Evolutionary conservation across 2,888 invertebrate species (phyloP).

Genomic region (Frankliniella fusca): DNA sequence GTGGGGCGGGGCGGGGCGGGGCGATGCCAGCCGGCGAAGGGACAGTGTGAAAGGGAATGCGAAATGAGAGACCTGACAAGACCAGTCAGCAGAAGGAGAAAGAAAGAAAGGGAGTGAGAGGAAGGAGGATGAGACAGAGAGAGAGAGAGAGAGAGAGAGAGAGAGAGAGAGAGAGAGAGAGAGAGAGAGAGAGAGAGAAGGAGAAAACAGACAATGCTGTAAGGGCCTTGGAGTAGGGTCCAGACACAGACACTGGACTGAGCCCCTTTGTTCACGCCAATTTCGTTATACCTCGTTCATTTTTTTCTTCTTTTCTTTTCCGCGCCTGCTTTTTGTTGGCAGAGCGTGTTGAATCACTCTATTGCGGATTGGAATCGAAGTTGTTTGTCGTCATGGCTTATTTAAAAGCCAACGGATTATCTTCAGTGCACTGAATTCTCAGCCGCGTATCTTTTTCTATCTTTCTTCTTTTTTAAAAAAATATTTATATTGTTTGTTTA

Average conservation of each 20-base stretch:
- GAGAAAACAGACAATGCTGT: background rate
- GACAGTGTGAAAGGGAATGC: background rate
- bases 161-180: background rate
- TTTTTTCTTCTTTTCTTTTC: background rate
- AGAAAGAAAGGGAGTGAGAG: background rate
- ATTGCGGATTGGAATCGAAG: too few relatives aligned
- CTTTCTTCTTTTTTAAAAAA: too few relatives aligned
- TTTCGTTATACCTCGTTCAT: background rate
- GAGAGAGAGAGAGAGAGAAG: background rate
- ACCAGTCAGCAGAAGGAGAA: background rate
- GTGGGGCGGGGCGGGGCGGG: background rate
- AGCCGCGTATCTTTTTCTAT: too few relatives aligned
- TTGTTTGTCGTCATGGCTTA: too few relatives aligned
- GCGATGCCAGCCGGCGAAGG: too few relatives aligned
- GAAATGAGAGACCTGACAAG: background rate
- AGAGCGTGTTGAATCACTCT: too few relatives aligned
- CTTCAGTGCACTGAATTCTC: too few relatives aligned
- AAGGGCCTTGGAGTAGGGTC: too few relatives aligned
- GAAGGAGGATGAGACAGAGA: background rate
- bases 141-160: conserved; percentile 1
- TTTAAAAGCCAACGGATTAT: too few relatives aligned
- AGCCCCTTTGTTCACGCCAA: background rate
- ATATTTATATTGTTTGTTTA: too few relatives aligned
- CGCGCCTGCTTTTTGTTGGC: too few relatives aligned
- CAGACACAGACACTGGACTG: too few relatives aligned